Evolutionary conservation across 2,888 invertebrate genomes (phyloP).

Genomic region (Cataglyphis livida): DNA sequence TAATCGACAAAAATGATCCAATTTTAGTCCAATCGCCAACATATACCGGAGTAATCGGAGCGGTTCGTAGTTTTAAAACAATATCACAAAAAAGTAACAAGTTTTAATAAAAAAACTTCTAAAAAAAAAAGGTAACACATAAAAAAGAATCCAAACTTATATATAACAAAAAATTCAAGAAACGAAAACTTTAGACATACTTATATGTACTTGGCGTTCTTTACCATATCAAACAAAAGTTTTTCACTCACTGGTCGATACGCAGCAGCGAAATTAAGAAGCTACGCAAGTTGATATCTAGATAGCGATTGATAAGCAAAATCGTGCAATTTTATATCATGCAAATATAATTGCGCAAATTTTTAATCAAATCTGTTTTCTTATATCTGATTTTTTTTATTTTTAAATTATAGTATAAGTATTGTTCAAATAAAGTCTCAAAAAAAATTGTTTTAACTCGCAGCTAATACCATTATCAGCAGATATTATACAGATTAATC

Average conservation of each 20-base stretch:
- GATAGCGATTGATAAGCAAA: too few species aligned
- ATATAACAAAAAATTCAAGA: neutral
- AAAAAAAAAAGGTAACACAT: neutral
- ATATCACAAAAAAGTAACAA: neutral
- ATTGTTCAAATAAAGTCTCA: neutral
- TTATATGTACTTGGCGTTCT: neutral
- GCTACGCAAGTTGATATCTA: too few species aligned
- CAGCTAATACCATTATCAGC: constrained; percentile 90
- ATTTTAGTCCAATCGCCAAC: constrained; percentile 90
- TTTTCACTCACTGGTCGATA: neutral
- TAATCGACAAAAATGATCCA: constrained; percentile 89
- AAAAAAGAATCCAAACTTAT: neutral
- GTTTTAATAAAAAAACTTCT: neutral
- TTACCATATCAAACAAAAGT: neutral
- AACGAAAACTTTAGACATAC: neutral
- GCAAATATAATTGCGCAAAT: neutral
- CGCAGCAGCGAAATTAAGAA: neutral
- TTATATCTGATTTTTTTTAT: neutral
- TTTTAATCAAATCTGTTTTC: neutral
- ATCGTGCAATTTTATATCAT: neutral
- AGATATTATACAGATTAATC: constrained; percentile 89
- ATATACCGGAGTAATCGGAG: constrained; percentile 88
- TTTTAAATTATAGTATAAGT: neutral
- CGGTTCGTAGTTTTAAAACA: constrained; percentile 78
- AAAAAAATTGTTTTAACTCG: neutral